A percentile compares a stretch with the other conserved stretches of the same genome.
These are phyloP conservation scores for Lycodopsis pacificus DNA, from an alignment of 2,797 vertebrate genomes.

Conservation along the genomic window DNA sequence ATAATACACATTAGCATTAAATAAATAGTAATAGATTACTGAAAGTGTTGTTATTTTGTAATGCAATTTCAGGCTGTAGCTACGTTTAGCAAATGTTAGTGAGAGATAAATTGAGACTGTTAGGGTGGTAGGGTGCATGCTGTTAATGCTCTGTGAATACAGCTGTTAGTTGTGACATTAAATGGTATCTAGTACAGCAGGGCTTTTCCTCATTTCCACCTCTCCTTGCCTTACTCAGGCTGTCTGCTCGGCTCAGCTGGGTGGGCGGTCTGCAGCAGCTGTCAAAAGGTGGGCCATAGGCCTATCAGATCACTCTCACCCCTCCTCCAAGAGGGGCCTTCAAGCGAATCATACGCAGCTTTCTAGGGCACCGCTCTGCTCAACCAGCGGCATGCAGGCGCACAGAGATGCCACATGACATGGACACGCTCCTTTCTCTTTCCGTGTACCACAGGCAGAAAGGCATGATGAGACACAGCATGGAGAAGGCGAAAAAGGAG, in stretches of 20 bases:
- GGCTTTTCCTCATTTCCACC: constrained; percentile 36
- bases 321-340: constrained; percentile 79
- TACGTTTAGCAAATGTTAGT: not conserved
- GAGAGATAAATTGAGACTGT: not conserved
- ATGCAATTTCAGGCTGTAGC: not conserved
- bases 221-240: constrained; percentile 40
- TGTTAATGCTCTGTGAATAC: constrained; percentile 32
- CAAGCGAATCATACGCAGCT: constrained; percentile 67
- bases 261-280: constrained; percentile 70
- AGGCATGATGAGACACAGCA: not conserved
- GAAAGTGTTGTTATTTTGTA: not conserved
- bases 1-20: not conserved
- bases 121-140: not conserved
- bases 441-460: constrained; percentile 1
- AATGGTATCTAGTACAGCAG: constrained; percentile 34
- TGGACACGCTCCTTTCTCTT: constrained; percentile 11
- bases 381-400: constrained; percentile 49
- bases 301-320: constrained; percentile 72
- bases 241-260: constrained; percentile 68
- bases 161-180: constrained; percentile 29
- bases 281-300: constrained; percentile 76
- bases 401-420: constrained; percentile 21
- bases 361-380: constrained; percentile 72
- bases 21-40: not conserved
- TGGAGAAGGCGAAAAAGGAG: constrained; percentile 16